Conservation (phyloP, 64 coral and sea anemone species). For the Stichodactyla helianthus region DNA sequence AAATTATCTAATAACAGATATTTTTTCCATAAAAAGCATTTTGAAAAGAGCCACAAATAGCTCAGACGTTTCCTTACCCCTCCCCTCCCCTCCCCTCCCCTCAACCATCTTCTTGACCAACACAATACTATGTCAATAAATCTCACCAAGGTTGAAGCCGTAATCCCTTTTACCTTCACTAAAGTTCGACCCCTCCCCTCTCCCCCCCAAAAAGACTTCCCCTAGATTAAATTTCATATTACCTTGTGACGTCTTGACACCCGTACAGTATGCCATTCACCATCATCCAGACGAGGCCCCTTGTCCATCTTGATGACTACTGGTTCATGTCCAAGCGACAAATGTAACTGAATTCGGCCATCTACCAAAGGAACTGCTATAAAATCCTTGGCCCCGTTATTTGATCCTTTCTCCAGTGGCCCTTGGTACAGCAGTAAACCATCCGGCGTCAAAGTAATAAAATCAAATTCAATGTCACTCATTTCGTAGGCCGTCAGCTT, state of each 20-base stretch:
- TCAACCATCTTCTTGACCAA: too few relatives aligned
- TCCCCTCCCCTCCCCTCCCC: too few relatives aligned
- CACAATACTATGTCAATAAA: too few relatives aligned
- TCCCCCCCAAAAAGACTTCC: too few relatives aligned
- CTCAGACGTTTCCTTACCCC: too few relatives aligned
- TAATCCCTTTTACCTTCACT: too few relatives aligned
- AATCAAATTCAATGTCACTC: conserved; percentile 64
- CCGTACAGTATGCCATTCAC: conserved; percentile 77
- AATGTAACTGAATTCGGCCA: conserved; percentile 54
- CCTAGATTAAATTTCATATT: background rate
- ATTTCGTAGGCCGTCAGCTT: conserved; percentile 68
- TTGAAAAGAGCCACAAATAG: too few relatives aligned
- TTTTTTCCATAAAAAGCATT: too few relatives aligned
- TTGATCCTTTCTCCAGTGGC: conserved; percentile 60
- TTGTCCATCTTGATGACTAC: conserved; percentile 64
- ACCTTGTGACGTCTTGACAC: conserved; percentile 76
- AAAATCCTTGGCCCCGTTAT: conserved; percentile 88
- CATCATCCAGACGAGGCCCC: conserved; percentile 64
- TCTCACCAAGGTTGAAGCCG: too few relatives aligned
- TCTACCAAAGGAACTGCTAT: conserved; percentile 62
- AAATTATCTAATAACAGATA: too few relatives aligned
- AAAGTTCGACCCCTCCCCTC: too few relatives aligned
- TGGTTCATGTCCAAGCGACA: conserved; percentile 60
- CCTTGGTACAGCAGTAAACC: conserved; percentile 90
- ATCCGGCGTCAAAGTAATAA: conserved; percentile 54